phyloP scores from a whole-genome alignment of 1,140 invertebrate species.

The Drosophila subpulchrella region DNA sequence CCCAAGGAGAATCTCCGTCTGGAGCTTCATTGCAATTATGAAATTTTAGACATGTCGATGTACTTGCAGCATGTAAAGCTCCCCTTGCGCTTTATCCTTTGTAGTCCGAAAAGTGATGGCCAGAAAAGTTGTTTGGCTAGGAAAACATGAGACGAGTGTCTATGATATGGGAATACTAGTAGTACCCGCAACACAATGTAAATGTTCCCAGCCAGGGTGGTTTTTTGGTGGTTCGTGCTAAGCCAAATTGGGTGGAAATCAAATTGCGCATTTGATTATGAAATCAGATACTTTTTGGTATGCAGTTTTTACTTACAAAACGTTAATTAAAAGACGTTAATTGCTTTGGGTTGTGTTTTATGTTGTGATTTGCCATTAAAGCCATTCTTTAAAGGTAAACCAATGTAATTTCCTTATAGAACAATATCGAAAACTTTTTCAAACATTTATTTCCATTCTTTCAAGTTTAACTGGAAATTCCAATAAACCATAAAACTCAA shows the following conservation, averaged over 20 bases:
- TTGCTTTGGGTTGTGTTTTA: background rate
- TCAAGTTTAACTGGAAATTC: background rate
- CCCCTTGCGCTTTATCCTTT: background rate
- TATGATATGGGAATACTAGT: slow-evolving; percentile 43
- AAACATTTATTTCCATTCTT: background rate
- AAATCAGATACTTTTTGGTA: slow-evolving; percentile 43
- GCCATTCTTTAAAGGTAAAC: too few relatives aligned
- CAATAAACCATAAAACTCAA: slow-evolving; percentile 33
- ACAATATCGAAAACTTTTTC: background rate
- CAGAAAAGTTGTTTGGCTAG: slow-evolving; percentile 36
- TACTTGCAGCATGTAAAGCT: slow-evolving; percentile 34
- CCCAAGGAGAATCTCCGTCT: slow-evolving; percentile 3
- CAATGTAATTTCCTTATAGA: too few relatives aligned
- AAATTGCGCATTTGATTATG: slow-evolving; percentile 48
- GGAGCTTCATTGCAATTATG: slow-evolving; percentile 49
- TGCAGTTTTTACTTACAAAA: slow-evolving; percentile 8
- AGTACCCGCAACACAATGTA: slow-evolving; percentile 4
- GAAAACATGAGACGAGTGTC: slow-evolving; percentile 51
- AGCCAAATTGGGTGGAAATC: slow-evolving; percentile 24
- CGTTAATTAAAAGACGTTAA: slow-evolving; percentile 24
- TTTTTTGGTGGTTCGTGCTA: background rate
- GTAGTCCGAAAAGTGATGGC: slow-evolving; percentile 18
- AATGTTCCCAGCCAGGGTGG: background rate
- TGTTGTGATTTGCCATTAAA: too few relatives aligned
- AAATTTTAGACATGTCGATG: slow-evolving; percentile 59